Conservation (phyloP, 1,140 invertebrate species). For the Marisa cornuarietis region DNA sequence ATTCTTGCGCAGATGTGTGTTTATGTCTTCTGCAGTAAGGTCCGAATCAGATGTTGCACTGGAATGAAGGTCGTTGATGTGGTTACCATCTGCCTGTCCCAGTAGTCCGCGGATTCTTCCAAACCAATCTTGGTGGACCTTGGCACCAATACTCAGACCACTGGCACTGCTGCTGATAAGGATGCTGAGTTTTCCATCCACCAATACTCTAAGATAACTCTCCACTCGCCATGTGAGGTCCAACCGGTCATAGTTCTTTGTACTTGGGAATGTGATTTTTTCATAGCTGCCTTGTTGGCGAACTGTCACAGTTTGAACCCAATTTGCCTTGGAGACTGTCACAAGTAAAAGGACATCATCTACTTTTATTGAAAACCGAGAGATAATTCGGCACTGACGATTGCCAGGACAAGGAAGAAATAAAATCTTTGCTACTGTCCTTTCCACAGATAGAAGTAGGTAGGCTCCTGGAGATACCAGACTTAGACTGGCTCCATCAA, state of each 20-base stretch:
- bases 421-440: conserved; percentile 28
- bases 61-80: conserved; percentile 19
- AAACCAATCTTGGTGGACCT: conserved; percentile 14
- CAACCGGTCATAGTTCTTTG: conserved; percentile 9
- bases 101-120: conserved; percentile 12
- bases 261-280: conserved; percentile 5
- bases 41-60: background rate
- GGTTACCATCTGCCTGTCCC: conserved; percentile 12
- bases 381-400: conserved; percentile 29
- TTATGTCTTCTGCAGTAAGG: conserved; percentile 1
- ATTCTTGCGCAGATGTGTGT: background rate
- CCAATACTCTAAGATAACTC: conserved; percentile 17
- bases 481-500: conserved; percentile 31
- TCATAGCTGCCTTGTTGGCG: background rate
- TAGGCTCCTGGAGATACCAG: conserved; percentile 38
- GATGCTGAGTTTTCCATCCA: conserved; percentile 27
- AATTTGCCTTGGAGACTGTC: background rate
- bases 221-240: conserved; percentile 28
- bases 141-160: conserved; percentile 7
- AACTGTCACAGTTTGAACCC: background rate
- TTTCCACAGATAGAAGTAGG: conserved; percentile 17
- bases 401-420: conserved; percentile 36
- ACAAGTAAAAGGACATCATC: conserved; percentile 25
- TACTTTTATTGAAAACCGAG: conserved; percentile 31
- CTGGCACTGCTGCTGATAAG: conserved; percentile 19